Evolutionary conservation across 2,113 vertebrate species (phyloP), one percentile per base, ranked within the genome.

Genomic region (Xiphias gladius): DNA sequence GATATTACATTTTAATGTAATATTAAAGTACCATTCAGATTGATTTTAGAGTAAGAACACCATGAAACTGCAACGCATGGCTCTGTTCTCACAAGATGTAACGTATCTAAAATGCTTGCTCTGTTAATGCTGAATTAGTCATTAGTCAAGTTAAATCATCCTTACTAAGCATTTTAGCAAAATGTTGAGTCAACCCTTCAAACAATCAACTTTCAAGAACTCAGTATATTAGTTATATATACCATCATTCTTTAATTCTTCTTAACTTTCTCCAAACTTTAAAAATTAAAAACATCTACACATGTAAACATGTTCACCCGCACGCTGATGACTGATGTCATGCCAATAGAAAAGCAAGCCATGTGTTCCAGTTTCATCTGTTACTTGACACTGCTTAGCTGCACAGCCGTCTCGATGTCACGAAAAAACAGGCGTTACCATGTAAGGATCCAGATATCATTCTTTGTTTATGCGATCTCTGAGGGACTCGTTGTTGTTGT

Each of bases 401-500:
- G 88, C 88, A 89, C 86, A 78, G 79, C 72, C 26, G 37, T 73
- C 75, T 73, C 68, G 66, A 79, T 62, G 26, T 84, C 76, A 86
- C 86, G 84, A 85, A 83, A 79, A 80, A 89, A 81, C 68, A 84
- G 80, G 61, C 86, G 66, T 69, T 63, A 76, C 20, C 37, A 67
- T 73, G 67, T 41, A 52, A 30, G 17, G 55, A 58, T 76, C 63
- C 17, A 37, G 8, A 7, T 55, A 73, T 91, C 73, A 90, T 69
- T 91, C 90, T 80, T 92, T 90, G 84, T 92, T 92, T 22, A 37
- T 59, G 26, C 89, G 91, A 35, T 92, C 91, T 88, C 91, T 82
- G 55, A 87, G 39, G 0, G 93, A 96, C 70, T 96, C 92, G 30
- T 96, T 97, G 90, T 96, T 96, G 77, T 95, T 96, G 88, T 95